Conservation (phyloP, 2,888 invertebrate genomes). For the Drosophila crucigera region DNA sequence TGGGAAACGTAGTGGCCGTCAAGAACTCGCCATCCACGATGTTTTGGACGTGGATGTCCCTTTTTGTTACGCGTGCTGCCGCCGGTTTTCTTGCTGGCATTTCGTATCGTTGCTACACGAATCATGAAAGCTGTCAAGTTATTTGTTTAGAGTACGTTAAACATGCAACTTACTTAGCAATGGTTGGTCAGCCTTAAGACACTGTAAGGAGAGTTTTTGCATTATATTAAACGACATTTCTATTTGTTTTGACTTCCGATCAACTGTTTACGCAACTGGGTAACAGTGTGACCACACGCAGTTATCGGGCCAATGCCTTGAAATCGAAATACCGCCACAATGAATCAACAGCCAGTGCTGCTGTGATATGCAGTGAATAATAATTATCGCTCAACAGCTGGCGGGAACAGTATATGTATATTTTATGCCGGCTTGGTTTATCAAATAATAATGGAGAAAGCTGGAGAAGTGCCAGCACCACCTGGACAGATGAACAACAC, state of each 20-base stretch:
- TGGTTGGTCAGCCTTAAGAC: constrained; percentile 79
- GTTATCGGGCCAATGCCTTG: neutral
- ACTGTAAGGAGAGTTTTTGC: constrained; percentile 80
- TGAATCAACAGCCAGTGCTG: constrained; percentile 22
- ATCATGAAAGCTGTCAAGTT: neutral
- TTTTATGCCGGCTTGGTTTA: neutral
- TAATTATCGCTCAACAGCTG: constrained; percentile 1
- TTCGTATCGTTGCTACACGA: constrained; percentile 84
- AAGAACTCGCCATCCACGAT: constrained; percentile 91
- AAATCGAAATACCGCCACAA: constrained; percentile 13
- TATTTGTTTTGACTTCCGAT: constrained; percentile 11
- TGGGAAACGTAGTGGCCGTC: constrained; percentile 89
- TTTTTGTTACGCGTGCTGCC: constrained; percentile 90
- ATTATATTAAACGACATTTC: constrained; percentile 81
- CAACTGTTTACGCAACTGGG: constrained; percentile 63
- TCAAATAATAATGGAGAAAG: constrained; percentile 22
- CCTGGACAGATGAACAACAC: constrained; percentile 1
- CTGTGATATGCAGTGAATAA: neutral
- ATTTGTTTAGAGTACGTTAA: rapidly evolving
- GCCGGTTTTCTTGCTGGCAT: constrained; percentile 91
- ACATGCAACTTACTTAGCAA: constrained; percentile 72
- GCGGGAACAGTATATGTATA: neutral
- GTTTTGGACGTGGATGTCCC: constrained; percentile 90
- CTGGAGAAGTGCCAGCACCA: neutral
- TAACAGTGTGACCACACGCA: constrained; percentile 24